Evolutionary conservation across 2,113 vertebrate genomes (phyloP).

Genomic region (Chlamydotis undulata): DNA sequence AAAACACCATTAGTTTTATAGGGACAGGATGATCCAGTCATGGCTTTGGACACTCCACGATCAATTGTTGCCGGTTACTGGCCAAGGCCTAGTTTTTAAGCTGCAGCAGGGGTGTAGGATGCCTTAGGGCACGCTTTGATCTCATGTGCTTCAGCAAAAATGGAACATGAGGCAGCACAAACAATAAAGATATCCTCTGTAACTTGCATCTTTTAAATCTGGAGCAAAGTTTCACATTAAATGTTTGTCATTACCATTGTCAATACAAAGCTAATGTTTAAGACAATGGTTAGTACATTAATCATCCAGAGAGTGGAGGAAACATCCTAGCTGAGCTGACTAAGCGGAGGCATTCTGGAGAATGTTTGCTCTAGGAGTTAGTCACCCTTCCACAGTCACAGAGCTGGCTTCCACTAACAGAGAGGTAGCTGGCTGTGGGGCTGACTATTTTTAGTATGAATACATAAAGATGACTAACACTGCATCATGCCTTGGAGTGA

Average conservation of each 20-base stretch:
- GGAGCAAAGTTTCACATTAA: neutral
- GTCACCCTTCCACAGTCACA: constrained; percentile 49
- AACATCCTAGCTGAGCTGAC: constrained; percentile 40
- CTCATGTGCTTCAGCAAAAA: neutral
- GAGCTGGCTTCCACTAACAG: constrained; percentile 24
- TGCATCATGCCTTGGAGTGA: constrained; percentile 55
- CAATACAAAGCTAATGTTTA: constrained; percentile 32
- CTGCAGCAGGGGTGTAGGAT: neutral
- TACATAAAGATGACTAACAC: constrained; percentile 62
- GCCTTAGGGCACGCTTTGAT: neutral
- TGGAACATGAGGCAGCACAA: neutral
- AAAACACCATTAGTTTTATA: neutral
- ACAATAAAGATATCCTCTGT: neutral
- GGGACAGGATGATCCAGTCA: neutral
- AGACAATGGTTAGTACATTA: constrained; percentile 51
- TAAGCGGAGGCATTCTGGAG: constrained; percentile 49
- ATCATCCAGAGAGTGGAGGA: constrained; percentile 34
- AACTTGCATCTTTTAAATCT: neutral
- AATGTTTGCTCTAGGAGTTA: constrained; percentile 59
- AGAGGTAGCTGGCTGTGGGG: constrained; percentile 44
- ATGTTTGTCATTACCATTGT: constrained; percentile 9
- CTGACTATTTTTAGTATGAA: constrained; percentile 62
- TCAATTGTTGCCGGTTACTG: neutral
- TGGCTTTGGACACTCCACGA: neutral
- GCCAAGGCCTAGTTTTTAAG: neutral